Evolutionary conservation across 2,113 vertebrate species (phyloP), one percentile per base, ranked within the genome.

Genomic region (Mormoops blainvillei): DNA sequence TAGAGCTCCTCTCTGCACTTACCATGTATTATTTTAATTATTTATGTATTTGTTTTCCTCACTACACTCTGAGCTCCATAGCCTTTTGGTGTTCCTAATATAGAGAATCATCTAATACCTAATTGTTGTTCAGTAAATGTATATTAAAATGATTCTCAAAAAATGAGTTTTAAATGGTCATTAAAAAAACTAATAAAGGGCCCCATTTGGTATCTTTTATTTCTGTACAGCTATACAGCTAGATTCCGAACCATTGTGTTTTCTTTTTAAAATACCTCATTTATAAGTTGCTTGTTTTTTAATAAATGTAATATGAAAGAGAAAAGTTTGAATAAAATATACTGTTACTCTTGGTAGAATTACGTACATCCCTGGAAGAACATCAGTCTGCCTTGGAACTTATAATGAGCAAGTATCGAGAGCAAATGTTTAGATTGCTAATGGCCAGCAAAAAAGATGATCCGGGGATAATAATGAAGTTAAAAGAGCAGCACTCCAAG

Each of bases 331-430:
- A 94, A 77, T 95, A 87, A 91, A 91, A 78, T 94, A 61, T 41
- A 70, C 61, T 87, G 18, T 97, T 95, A 56, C 26, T 95, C 38
- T 97, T 97, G 56, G 48, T 97, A 99, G 99, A 99, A 96, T 98
- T 99, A 6, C 99, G 99, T 48, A 99, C 99, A 0, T 99, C 99
- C 12, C 97, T 99, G 14, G 99, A 99, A 96, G 99, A 99, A 96
- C 99, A 99, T 97, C 99, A 99, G 97, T 99, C 99, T 52, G 99
- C 99, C 22, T 98, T 99, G 98, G 99, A 99, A 91, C 99, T 99
- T 87, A 99, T 99, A 96, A 99, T 99, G 99, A 99, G 98, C 98
- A 99, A 99, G 97, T 99, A 99, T 98, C 99, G 99, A 93, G 99
- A 99, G 96, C 99, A 99, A 98, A 99, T 99, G 98, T 99, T 99